Evolutionary conservation across 35 echinoderm and acorn worm species (phyloP).

Genomic region (Amphiura filiformis): DNA sequence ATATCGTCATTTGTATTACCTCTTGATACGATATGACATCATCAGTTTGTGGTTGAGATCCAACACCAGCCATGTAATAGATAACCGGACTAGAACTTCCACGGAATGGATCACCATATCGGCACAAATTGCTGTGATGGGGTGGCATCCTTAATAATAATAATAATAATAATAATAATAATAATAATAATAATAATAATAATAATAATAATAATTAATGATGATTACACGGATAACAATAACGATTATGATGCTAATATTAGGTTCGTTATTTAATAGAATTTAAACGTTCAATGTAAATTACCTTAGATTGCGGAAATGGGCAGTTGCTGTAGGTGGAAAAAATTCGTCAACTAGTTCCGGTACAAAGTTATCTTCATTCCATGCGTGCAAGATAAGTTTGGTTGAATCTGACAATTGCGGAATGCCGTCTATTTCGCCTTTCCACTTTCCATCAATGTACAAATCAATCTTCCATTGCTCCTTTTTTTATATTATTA

Average conservation of each 20-base stretch:
- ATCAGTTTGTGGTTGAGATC: background rate
- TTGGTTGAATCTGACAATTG: conserved; percentile 18
- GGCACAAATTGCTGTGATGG: background rate
- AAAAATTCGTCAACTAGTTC: conserved; percentile 13
- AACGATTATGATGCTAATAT: too few species aligned
- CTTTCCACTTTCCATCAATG: conserved; percentile 25
- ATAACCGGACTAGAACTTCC: conserved; percentile 8
- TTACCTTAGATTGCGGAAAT: conserved; percentile 32
- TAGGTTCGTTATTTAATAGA: too few species aligned
- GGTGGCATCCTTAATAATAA: background rate
- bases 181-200: too few species aligned
- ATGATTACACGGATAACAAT: too few species aligned
- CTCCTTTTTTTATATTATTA: background rate
- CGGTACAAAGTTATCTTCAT: conserved; percentile 18
- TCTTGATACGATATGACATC: background rate
- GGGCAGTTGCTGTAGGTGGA: conserved; percentile 8
- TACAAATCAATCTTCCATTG: conserved; percentile 12
- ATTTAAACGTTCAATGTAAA: too few species aligned
- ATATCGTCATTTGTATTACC: too few species aligned
- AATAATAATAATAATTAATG: too few species aligned
- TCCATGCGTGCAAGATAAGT: conserved; percentile 44
- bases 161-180: too few species aligned
- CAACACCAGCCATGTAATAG: conserved; percentile 25
- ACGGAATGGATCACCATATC: conserved; percentile 11
- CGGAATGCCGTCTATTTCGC: conserved; percentile 5